A percentile compares a stretch with the other conserved stretches of the same genome.
Evolutionary conservation across 2,888 invertebrate species (phyloP).

Genomic region (Leuctra nigra): DNA sequence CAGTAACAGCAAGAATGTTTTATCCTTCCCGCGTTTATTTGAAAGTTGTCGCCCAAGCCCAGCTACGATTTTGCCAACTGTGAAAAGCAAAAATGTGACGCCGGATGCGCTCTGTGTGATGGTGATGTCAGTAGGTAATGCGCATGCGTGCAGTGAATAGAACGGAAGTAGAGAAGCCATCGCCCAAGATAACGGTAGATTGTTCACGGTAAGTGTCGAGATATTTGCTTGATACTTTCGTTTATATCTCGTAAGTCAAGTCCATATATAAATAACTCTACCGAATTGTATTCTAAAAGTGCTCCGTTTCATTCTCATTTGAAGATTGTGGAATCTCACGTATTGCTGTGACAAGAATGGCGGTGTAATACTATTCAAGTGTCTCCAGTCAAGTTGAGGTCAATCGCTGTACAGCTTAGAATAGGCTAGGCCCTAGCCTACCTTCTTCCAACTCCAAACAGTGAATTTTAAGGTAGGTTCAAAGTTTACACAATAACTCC

Average conservation of each 20-base stretch:
- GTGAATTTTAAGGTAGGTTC: slow-evolving; percentile 2
- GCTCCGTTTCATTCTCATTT: neutral
- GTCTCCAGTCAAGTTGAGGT: slow-evolving; percentile 19
- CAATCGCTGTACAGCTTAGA: slow-evolving; percentile 8
- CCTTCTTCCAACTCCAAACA: no score
- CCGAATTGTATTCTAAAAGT: neutral
- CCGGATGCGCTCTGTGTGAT: neutral
- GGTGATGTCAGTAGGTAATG: neutral
- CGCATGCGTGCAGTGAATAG: slow-evolving; percentile 29
- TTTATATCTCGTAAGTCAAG: neutral
- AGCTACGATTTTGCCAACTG: no score
- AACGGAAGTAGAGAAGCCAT: slow-evolving; percentile 31
- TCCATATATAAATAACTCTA: neutral
- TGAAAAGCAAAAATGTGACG: no score
- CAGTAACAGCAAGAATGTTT: no score
- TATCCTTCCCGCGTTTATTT: no score
- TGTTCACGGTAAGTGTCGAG: slow-evolving; percentile 29
- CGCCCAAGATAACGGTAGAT: slow-evolving; percentile 31
- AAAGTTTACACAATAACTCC: no score
- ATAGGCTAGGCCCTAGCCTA: neutral
- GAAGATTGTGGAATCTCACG: neutral
- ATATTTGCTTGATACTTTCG: slow-evolving; percentile 22
- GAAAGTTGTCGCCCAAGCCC: no score
- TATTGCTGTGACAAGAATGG: slow-evolving; percentile 22
- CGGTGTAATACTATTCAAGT: slow-evolving; percentile 22